Conservation (phyloP, 2,113 vertebrate species). For the Octodon degus region DNA sequence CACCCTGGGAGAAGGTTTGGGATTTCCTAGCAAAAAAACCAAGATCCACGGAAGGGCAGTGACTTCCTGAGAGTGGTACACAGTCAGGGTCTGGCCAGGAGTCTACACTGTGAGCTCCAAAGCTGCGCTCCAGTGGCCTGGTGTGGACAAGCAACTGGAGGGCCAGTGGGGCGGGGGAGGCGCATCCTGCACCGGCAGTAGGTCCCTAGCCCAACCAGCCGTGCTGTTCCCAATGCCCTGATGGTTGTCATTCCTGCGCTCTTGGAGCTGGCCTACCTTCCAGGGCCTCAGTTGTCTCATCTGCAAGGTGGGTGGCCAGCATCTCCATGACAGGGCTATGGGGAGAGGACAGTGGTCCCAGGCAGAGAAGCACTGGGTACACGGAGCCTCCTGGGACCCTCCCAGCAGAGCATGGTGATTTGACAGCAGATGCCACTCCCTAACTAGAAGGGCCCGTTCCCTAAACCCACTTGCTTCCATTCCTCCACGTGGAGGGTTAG, state of each 20-base stretch:
- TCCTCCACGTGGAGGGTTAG: not conserved
- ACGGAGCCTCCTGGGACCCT: no score
- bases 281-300: not conserved
- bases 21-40: conserved; percentile 49
- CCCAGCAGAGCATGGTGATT: not conserved
- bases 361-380: not conserved
- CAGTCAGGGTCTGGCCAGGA: not conserved
- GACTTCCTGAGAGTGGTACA: not conserved
- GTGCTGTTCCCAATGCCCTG: not conserved
- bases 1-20: not conserved
- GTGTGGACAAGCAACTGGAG: not conserved
- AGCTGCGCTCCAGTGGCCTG: not conserved
- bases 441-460: not conserved
- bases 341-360: not conserved
- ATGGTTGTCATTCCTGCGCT: not conserved
- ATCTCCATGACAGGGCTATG: not conserved
- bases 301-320: not conserved
- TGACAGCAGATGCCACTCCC: not conserved
- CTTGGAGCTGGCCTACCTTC: not conserved
- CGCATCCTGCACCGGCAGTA: not conserved
- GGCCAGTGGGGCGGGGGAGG: not conserved
- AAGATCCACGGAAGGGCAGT: not conserved
- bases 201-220: no score
- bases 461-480: not conserved
- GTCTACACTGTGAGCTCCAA: not conserved